phyloP scores from a whole-genome alignment of 2,888 invertebrate species.

The Drosophila subsilvestris region DNA sequence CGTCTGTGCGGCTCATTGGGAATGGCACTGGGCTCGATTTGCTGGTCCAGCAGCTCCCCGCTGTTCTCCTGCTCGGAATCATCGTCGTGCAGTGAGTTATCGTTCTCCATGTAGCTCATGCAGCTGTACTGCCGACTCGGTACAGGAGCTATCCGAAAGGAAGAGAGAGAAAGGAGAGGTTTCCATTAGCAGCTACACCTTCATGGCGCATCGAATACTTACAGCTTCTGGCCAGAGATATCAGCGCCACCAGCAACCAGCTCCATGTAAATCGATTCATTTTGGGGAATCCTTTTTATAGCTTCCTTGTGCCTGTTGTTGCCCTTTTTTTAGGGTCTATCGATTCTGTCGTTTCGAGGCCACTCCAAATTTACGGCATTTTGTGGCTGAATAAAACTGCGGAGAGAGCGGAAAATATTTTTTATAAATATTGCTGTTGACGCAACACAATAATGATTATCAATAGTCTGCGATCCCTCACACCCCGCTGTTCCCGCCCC shows the following conservation, averaged over 20 bases:
- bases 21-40: constrained; percentile 36
- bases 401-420: constrained; percentile 15
- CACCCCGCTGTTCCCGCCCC: too few relatives aligned
- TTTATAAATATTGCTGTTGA: constrained; percentile 12
- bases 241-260: constrained; percentile 45
- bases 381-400: constrained; percentile 44
- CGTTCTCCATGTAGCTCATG: constrained; percentile 80
- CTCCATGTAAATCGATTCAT: constrained; percentile 50
- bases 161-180: neutral
- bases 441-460: constrained; percentile 18
- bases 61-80: constrained; percentile 73
- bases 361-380: constrained; percentile 51
- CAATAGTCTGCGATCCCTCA: constrained; percentile 25
- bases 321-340: neutral
- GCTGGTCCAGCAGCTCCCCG: constrained; percentile 51
- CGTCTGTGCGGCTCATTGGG: constrained; percentile 56
- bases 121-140: constrained; percentile 74
- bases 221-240: constrained; percentile 48
- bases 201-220: constrained; percentile 26
- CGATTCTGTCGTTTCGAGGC: neutral
- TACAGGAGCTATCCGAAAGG: constrained; percentile 60
- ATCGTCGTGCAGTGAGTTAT: constrained; percentile 73
- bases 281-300: constrained; percentile 18
- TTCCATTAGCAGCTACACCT: neutral
- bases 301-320: constrained; percentile 13